Percentiles rank a stretch among this genome's conserved stretches.
These are phyloP conservation scores for Sarotherodon lohbergeri DNA, from an alignment of 2,113 vertebrate species.

Conservation along the genomic window DNA sequence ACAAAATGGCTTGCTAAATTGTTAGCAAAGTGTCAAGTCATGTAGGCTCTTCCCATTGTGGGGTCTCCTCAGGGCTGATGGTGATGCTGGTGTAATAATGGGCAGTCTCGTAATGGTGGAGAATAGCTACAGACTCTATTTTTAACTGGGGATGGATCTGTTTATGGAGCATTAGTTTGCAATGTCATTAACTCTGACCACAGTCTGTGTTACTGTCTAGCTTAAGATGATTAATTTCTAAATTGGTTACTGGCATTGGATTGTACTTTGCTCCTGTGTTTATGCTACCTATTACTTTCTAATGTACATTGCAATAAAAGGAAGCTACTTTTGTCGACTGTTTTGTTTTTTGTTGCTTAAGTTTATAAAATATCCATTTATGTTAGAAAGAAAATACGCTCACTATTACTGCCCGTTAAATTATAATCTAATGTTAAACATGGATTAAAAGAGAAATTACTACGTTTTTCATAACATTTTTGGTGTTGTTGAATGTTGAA, in stretches of 20 bases:
- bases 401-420: background rate
- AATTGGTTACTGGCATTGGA: background rate
- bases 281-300: background rate
- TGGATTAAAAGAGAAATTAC: background rate
- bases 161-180: background rate
- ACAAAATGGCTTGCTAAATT: slow-evolving; percentile 42
- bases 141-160: background rate
- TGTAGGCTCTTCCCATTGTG: background rate
- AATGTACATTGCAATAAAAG: background rate
- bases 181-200: background rate
- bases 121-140: background rate
- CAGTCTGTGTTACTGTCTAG: background rate
- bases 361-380: background rate
- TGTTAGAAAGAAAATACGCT: background rate
- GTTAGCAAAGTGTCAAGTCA: background rate
- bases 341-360: background rate
- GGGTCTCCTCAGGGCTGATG: background rate
- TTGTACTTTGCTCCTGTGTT: background rate
- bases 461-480: background rate
- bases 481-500: background rate
- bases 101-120: background rate
- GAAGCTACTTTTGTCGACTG: background rate
- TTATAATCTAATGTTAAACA: background rate
- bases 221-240: background rate
- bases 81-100: background rate